Conservation (phyloP, 2,797 vertebrate genomes). For the Coranthus polyacanthus region DNA sequence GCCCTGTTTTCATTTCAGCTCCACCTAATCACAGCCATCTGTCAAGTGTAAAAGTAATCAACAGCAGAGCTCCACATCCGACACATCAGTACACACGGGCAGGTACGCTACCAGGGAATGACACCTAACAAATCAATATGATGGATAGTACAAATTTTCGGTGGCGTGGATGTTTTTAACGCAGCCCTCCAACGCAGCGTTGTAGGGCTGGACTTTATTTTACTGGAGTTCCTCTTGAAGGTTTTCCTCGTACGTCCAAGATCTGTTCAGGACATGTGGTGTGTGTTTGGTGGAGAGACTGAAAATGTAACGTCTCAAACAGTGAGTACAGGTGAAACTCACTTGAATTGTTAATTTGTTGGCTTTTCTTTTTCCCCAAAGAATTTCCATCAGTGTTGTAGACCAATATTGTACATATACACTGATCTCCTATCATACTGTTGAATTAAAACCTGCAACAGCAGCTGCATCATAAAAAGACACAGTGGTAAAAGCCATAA, state of each 20-base stretch:
- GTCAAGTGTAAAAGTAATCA: conserved; percentile 31
- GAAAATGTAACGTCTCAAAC: no score
- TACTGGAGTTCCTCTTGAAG: neutral
- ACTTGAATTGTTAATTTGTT: no score
- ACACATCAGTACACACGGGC: conserved; percentile 15
- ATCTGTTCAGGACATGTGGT: conserved; percentile 1
- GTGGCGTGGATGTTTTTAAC: neutral
- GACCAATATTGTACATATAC: no score
- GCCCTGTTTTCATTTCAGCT: conserved; percentile 12
- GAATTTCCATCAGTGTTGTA: no score
- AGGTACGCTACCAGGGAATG: conserved; percentile 7
- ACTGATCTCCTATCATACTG: no score
- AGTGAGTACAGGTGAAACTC: no score
- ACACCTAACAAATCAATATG: conserved; percentile 9
- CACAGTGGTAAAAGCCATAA: neutral
- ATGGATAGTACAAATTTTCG: conserved; percentile 18
- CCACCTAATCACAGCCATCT: conserved; percentile 32
- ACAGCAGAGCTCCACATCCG: neutral
- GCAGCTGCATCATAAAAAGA: neutral
- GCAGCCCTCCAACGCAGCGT: neutral
- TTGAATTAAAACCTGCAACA: no score
- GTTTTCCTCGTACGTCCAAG: conserved; percentile 1
- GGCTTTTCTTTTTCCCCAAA: no score
- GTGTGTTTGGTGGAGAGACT: neutral
- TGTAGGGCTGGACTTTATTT: neutral